Conservation (phyloP, 2,888 invertebrate species). For the Pimpla rufipes region DNA sequence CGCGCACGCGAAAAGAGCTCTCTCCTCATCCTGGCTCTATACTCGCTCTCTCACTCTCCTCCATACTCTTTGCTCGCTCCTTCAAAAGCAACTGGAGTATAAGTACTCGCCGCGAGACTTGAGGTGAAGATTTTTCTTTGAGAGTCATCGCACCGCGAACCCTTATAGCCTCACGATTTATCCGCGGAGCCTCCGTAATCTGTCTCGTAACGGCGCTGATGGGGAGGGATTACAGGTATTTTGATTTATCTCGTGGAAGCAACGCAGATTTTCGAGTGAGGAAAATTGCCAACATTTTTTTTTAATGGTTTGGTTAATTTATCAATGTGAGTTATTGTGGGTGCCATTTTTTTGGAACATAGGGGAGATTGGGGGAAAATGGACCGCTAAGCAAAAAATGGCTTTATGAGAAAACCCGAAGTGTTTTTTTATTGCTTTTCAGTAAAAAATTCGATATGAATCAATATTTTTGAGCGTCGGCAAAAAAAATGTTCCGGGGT, state of each 20-base stretch:
- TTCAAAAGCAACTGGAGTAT: slow-evolving; percentile 48
- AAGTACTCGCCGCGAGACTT: slow-evolving; percentile 32
- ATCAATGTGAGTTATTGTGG: too few relatives aligned
- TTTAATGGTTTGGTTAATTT: too few relatives aligned
- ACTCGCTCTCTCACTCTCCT: not conserved
- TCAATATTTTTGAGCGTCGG: too few relatives aligned
- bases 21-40: slow-evolving; percentile 13
- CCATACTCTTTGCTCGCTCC: slow-evolving; percentile 18
- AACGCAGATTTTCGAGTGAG: too few relatives aligned
- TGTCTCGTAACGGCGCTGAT: not conserved
- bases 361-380: too few relatives aligned
- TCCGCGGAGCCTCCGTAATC: slow-evolving; percentile 34
- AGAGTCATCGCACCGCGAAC: slow-evolving; percentile 37
- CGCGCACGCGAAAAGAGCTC: slow-evolving; percentile 54
- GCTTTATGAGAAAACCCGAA: too few relatives aligned
- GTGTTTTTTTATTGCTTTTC: too few relatives aligned
- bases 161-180: slow-evolving; percentile 44
- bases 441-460: too few relatives aligned
- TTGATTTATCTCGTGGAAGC: not conserved
- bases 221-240: not conserved
- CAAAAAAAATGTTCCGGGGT: too few relatives aligned
- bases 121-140: slow-evolving; percentile 45
- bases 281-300: too few relatives aligned
- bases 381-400: too few relatives aligned
- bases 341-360: too few relatives aligned